Conservation (phyloP, 1,140 invertebrate genomes). For the Arion vulgaris region DNA sequence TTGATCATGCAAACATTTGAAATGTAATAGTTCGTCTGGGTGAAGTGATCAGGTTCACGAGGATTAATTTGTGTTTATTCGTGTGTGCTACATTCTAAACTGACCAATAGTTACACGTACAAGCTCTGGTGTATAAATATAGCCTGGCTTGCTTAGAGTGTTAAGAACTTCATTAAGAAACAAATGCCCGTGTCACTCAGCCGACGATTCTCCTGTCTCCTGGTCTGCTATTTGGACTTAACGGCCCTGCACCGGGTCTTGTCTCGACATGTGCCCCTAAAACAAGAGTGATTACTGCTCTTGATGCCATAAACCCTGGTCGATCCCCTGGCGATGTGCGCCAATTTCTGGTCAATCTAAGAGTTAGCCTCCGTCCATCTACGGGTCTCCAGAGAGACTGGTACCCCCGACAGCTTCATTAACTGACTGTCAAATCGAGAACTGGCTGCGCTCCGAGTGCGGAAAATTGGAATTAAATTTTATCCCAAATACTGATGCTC, state of each 20-base stretch:
- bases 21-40: no score
- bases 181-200: not conserved
- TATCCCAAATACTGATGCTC: conserved; percentile 35
- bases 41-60: no score
- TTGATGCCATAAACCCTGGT: conserved; percentile 30
- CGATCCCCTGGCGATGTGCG: conserved; percentile 19
- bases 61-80: not conserved
- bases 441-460: conserved; percentile 33
- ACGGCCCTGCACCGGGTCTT: conserved; percentile 7
- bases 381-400: not conserved
- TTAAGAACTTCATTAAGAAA: not conserved
- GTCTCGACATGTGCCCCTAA: conserved; percentile 18
- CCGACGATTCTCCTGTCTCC: not conserved
- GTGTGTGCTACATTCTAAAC: not conserved
- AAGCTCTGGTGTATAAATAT: not conserved
- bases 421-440: conserved; percentile 34
- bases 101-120: not conserved
- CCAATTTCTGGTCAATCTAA: conserved; percentile 37
- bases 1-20: no score
- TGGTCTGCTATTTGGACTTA: conserved; percentile 12
- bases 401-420: conserved; percentile 35
- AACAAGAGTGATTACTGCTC: conserved; percentile 34
- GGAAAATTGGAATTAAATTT: conserved; percentile 41
- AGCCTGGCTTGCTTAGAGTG: not conserved
- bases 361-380: conserved; percentile 34